A percentile compares a stretch with the other conserved stretches of the same genome.
Evolutionary conservation across 2,797 vertebrate species (phyloP).

Genomic region (Hemitrygon akajei): DNA sequence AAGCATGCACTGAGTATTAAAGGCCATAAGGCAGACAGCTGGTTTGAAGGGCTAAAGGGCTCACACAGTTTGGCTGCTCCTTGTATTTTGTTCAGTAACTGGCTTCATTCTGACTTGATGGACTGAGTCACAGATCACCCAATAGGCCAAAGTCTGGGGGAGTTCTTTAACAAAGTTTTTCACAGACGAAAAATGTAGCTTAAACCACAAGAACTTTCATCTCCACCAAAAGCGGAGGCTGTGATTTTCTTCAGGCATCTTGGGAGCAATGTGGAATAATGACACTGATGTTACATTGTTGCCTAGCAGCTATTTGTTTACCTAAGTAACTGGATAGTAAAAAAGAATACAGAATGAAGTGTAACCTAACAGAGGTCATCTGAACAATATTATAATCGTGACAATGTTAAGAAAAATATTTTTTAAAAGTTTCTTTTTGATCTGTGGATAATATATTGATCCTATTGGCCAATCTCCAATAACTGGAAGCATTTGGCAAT

Average conservation of each 20-base stretch:
- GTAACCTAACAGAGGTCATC: constrained; percentile 4
- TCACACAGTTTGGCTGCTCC: constrained; percentile 9
- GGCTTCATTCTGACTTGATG: constrained; percentile 27
- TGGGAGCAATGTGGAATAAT: constrained; percentile 44
- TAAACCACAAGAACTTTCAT: constrained; percentile 45
- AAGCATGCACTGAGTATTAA: background rate
- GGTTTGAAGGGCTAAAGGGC: constrained; percentile 10
- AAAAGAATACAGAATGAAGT: constrained; percentile 55
- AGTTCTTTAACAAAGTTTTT: constrained; percentile 50
- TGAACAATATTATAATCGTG: background rate
- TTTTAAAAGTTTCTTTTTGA: background rate
- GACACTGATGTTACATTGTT: constrained; percentile 45
- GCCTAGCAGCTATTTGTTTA: constrained; percentile 57
- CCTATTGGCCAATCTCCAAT: background rate
- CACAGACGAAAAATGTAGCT: constrained; percentile 46
- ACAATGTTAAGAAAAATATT: background rate
- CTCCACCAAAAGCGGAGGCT: constrained; percentile 41
- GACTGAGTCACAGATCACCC: constrained; percentile 34
- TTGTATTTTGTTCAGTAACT: constrained; percentile 19
- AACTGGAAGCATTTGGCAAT: background rate
- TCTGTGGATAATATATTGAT: background rate
- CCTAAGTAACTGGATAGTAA: constrained; percentile 45
- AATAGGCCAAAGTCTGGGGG: constrained; percentile 40
- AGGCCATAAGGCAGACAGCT: background rate
- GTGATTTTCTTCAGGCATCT: constrained; percentile 48